Evolutionary conservation across 2,888 invertebrate genomes (phyloP), one percentile per base, ranked within the genome.

Genomic region (Tinea pellionella): DNA sequence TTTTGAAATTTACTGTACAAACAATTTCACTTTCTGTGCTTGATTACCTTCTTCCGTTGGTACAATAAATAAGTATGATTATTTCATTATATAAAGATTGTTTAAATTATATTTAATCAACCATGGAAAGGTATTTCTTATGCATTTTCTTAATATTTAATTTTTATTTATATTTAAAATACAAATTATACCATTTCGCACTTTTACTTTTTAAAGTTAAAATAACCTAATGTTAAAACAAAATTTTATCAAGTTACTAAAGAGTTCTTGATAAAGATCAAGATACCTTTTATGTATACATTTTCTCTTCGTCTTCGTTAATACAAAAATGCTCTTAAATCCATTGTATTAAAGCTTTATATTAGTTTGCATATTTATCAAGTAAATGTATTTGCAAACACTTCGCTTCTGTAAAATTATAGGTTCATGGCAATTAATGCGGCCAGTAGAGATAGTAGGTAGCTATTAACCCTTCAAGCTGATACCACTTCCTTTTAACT

Each of bases 1-100:
- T n/a, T 47, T 47, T 47, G 2, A 13, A 41, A 41, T 13, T 15
- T 47, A 47, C 47, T 47, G 47, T 47, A 4, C 47, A 47, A 15
- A 16, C 47, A 47, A 47, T 47, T 47, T 47, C 47, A 47, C 47
- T 47, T 47, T 47, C 47, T 47, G 9, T 47, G 16, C 15, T 47
- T 47, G 47, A 47, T 47, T 15, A 9, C 47, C 47, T 47, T 6
- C 47, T 47, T 47, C 47, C 47, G 47, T 47, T 47, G 2, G 13
- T 37, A 37, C 11, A 37, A 37, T 37, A 37, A 37, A 37, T 37
- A 37, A 37, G 9, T n/a, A 9, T 12, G 37, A 6, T 37, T 37
- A n/a, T 37, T 2, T 37, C 9, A 12, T 37, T 37, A 6, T n/a
- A 37, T 37, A 37, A 3, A 24, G 24, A 37, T 37, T 2, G 2